These are phyloP conservation scores for Epinephelus coioides DNA, from an alignment of 2,797 vertebrate species.

Conservation along the genomic window DNA sequence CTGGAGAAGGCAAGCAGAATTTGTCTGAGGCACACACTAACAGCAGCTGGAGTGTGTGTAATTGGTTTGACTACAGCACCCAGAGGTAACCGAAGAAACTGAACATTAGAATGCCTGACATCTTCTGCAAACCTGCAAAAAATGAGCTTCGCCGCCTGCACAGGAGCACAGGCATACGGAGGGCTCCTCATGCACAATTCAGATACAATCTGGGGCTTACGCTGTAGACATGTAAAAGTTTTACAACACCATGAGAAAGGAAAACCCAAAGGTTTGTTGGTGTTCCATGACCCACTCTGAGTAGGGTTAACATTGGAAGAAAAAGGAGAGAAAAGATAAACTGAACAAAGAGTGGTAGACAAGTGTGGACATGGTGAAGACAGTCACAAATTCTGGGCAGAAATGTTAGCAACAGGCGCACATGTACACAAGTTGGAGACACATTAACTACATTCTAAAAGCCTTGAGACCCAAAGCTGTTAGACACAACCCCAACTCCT, in stretches of 20 bases:
- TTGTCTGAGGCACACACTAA: slow-evolving; percentile 46
- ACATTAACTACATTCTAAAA: not conserved
- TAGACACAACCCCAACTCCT: not conserved
- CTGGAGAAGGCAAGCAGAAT: slow-evolving; percentile 43
- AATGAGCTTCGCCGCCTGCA: not conserved
- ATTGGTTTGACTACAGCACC: slow-evolving; percentile 46
- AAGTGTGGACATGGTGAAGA: slow-evolving; percentile 5
- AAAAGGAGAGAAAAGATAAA: not conserved
- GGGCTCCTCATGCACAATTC: not conserved
- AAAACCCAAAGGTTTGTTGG: not conserved
- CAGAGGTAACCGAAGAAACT: slow-evolving; percentile 35
- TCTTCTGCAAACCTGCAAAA: slow-evolving; percentile 24
- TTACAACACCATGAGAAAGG: not conserved
- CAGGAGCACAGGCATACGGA: not conserved
- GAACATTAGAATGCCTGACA: slow-evolving; percentile 32
- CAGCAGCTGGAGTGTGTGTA: slow-evolving; percentile 35
- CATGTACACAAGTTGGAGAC: too few relatives aligned
- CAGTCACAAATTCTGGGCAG: not conserved
- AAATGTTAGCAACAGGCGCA: not conserved
- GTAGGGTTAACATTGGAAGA: not conserved
- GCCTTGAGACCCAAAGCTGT: not conserved
- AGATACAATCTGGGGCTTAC: not conserved
- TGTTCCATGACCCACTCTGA: not conserved
- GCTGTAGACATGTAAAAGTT: not conserved
- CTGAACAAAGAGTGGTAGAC: not conserved